phyloP scores from a whole-genome alignment of 53 echinoderm and acorn worm species.

The Hippasteria phrygiana region DNA sequence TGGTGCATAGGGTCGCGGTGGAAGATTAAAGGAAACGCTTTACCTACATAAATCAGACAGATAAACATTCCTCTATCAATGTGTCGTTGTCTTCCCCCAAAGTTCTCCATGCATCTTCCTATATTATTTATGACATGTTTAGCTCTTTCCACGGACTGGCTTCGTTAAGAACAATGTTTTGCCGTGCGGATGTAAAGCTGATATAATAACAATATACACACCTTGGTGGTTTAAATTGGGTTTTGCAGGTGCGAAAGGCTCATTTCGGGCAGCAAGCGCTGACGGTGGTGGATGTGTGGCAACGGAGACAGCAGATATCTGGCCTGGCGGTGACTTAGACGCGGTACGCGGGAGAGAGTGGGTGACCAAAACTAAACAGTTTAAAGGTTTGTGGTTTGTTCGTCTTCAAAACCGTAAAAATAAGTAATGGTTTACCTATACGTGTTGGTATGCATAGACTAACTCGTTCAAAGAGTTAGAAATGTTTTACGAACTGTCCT shows the following conservation, averaged over 20 bases:
- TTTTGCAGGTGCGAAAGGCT: slow-evolving; percentile 7
- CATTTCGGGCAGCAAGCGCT: background rate
- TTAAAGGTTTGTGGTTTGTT: slow-evolving; percentile 23
- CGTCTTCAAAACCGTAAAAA: background rate
- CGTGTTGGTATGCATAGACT: too few species aligned
- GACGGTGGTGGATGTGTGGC: background rate
- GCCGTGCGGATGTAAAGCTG: background rate
- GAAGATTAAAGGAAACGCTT: background rate
- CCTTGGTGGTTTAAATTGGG: background rate
- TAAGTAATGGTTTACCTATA: too few species aligned
- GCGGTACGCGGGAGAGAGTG: background rate
- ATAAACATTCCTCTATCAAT: slow-evolving; percentile 17
- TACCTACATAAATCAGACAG: slow-evolving; percentile 48
- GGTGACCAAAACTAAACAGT: background rate
- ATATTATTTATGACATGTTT: slow-evolving; percentile 23
- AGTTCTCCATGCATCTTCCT: background rate
- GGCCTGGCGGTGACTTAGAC: background rate
- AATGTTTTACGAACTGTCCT: too few species aligned
- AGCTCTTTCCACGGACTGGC: slow-evolving; percentile 24
- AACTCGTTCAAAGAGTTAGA: too few species aligned
- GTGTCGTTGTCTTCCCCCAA: background rate
- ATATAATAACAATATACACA: slow-evolving; percentile 52
- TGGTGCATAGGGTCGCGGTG: slow-evolving; percentile 6
- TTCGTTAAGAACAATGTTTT: slow-evolving; percentile 30
- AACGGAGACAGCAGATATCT: background rate